Evolutionary conservation across 2,113 vertebrate genomes (phyloP).

Genomic region (Istiophorus platypterus): DNA sequence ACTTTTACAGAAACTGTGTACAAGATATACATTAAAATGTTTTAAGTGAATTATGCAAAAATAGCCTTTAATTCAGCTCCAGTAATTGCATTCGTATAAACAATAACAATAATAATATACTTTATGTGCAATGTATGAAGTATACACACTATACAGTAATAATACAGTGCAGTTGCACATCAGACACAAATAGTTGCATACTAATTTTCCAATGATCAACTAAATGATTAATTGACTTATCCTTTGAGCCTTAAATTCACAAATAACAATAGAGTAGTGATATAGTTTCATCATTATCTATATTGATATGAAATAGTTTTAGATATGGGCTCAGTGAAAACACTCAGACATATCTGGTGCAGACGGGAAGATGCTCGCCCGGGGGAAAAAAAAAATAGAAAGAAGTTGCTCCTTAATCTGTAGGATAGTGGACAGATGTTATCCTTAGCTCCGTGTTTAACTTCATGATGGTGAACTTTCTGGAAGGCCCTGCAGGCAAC

Average conservation of each 20-base stretch:
- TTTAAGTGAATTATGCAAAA: too few relatives aligned
- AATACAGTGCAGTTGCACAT: too few relatives aligned
- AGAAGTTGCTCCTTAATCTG: not conserved
- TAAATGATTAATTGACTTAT: too few relatives aligned
- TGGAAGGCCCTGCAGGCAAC: slow-evolving; percentile 17
- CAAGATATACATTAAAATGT: not conserved
- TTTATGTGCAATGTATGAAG: too few relatives aligned
- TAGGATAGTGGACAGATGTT: not conserved
- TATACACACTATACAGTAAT: too few relatives aligned
- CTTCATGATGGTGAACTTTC: slow-evolving; percentile 3
- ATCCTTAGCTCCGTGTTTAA: not conserved
- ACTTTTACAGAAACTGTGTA: not conserved
- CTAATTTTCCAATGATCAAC: too few relatives aligned
- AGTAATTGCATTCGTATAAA: too few relatives aligned
- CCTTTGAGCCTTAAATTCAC: not conserved
- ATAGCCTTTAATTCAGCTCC: too few relatives aligned
- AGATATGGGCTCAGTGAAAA: not conserved
- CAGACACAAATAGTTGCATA: too few relatives aligned
- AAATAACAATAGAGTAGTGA: not conserved
- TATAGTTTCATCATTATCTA: too few relatives aligned
- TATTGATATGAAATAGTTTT: too few relatives aligned
- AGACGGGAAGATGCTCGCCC: not conserved
- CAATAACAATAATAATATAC: too few relatives aligned
- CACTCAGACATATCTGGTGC: not conserved
- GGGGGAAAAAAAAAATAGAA: not conserved